Base-by-base conservation (phyloP, 2,888 invertebrate genomes). In the Geotrupes spiniger region DNA sequence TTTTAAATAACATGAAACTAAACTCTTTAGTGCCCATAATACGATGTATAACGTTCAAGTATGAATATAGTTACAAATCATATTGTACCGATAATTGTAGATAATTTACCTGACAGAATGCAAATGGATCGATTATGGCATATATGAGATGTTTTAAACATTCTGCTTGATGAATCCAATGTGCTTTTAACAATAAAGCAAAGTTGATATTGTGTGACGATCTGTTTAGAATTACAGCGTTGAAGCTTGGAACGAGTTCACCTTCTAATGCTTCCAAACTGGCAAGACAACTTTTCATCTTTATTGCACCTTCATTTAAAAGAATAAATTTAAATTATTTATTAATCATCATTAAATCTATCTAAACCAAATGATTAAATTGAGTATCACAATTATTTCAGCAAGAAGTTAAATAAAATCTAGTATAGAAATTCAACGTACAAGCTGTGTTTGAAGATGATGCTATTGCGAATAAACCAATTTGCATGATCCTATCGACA, bases 401-500 rank as follows among this genome's bases (percentile, higher is more conserved):
- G 29, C 27, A 26, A 6, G 27, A 6, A 26, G 27, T 6, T 26
- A 26, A 26, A 26, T 6, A 11, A 4, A 29, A 29, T 4, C 29
- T 2, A 29, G 12, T 29, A n/a, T n/a, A n/a, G n/a, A n/a, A 11
- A 2, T 26, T 26, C 27, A 26, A 29, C 72, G 69, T 63, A 77
- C 77, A 68, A 54, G 69, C 68, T 26, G 61, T 60, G 58, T 77
- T 71, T 36, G 72, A 74, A 40, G 79, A 78, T 57, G 78, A 79
- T 2, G 84, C 81, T 36, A 84, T 77, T n/a, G 86, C 84, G 70
- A 85, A 87, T 39, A 81, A 74, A 36, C 84, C 85, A 59, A 86
- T 83, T 63, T 85, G 85, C 70, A 83, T 73, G 39, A 84, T 71
- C 57, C 83, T 78, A 63, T 87, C 87, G 60, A 82, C 81, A 49